phyloP scores from a whole-genome alignment of 2,797 vertebrate genomes.

The Holocentrus rufus region DNA sequence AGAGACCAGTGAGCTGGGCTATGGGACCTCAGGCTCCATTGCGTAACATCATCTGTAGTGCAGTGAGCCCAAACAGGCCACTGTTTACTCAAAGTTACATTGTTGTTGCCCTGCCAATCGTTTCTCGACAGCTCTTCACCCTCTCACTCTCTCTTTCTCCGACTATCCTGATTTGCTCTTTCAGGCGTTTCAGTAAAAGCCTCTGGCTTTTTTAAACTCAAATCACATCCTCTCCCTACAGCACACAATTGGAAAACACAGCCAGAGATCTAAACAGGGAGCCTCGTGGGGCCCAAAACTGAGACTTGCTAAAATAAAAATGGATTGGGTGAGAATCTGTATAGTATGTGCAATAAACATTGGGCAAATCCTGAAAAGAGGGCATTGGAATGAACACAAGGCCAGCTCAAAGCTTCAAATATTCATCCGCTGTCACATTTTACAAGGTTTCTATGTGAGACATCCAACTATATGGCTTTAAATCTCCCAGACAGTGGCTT shows the following conservation, averaged over 20 bases:
- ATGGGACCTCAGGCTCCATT: not conserved
- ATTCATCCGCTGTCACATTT: not conserved
- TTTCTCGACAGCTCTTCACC: not conserved
- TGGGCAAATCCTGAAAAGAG: not conserved
- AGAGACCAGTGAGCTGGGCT: not conserved
- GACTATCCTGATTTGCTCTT: not conserved
- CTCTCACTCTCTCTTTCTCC: not conserved
- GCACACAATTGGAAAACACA: slow-evolving; percentile 12
- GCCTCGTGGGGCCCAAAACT: not conserved
- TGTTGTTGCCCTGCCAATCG: slow-evolving; percentile 17
- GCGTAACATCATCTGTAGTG: slow-evolving; percentile 16
- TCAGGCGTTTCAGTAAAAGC: not conserved
- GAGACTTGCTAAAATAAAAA: slow-evolving; percentile 1
- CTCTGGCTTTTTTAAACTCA: slow-evolving; percentile 22
- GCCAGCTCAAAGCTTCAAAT: not conserved
- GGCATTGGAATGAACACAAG: not conserved
- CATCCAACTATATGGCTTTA: slow-evolving; percentile 5
- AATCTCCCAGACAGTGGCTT: not conserved
- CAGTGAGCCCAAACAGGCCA: slow-evolving; percentile 22
- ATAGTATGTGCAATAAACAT: not conserved
- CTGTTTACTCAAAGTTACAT: slow-evolving; percentile 38
- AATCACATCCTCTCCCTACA: slow-evolving; percentile 22
- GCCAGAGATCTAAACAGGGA: not conserved
- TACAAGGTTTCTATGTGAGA: slow-evolving; percentile 4
- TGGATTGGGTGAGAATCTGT: not conserved